These are phyloP conservation scores for Harpagoxenus sublaevis DNA, from an alignment of 2,888 invertebrate genomes.

Conservation along the genomic window DNA sequence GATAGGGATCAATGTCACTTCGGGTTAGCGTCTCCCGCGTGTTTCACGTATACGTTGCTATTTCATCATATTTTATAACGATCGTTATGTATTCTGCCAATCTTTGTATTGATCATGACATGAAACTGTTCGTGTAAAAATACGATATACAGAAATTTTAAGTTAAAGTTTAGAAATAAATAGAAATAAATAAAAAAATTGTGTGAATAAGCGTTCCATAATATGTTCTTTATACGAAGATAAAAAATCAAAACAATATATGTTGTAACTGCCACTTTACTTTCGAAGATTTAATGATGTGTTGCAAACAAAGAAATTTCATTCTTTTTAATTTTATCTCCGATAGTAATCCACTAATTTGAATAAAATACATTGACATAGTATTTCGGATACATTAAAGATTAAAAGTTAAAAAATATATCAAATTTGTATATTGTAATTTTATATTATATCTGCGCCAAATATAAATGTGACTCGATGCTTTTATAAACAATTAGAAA, in stretches of 20 bases:
- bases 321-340: background rate
- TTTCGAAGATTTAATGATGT: background rate
- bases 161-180: background rate
- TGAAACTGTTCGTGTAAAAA: background rate
- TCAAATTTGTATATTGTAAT: background rate
- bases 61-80: conserved; percentile 35
- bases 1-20: conserved; percentile 45
- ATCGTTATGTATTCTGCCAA: conserved; percentile 43
- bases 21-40: conserved; percentile 37
- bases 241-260: background rate
- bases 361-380: background rate
- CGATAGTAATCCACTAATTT: background rate
- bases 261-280: background rate
- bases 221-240: background rate
- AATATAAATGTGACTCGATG: background rate
- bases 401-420: background rate
- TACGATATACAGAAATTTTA: background rate
- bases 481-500: background rate
- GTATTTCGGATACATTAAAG: background rate
- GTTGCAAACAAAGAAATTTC: background rate
- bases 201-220: too few relatives aligned
- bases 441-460: background rate
- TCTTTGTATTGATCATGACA: conserved; percentile 21
- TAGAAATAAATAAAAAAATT: background rate
- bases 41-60: conserved; percentile 11